phyloP scores from a whole-genome alignment of 1,140 invertebrate species.

The Monochamus saltuarius region DNA sequence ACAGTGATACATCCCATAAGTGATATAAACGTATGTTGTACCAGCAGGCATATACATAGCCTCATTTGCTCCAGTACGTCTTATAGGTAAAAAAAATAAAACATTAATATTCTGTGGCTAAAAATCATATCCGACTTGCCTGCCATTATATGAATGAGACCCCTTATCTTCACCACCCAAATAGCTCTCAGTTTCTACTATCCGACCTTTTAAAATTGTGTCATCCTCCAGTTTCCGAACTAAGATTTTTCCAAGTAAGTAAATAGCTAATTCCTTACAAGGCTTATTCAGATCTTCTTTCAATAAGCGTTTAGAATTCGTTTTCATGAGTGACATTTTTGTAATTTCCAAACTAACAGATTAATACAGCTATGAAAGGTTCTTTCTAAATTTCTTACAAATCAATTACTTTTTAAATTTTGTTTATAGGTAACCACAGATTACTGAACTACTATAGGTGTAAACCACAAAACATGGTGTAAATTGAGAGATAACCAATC shows the following conservation, averaged over 20 bases:
- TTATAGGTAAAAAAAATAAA: background rate
- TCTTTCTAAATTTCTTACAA: no score
- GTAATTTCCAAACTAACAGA: no score
- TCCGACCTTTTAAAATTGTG: conserved; percentile 61
- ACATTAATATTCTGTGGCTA: no score
- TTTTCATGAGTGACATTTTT: no score
- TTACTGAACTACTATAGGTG: no score
- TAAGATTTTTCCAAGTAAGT: conserved; percentile 65
- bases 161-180: conserved; percentile 72
- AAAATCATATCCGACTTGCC: conserved; percentile 27
- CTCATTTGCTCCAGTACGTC: conserved; percentile 65
- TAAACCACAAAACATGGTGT: no score
- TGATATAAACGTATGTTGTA: conserved; percentile 78
- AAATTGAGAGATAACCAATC: no score
- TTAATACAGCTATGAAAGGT: no score
- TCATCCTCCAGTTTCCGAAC: conserved; percentile 59
- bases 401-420: no score
- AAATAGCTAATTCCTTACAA: conserved; percentile 59
- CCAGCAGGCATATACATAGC: conserved; percentile 81
- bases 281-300: background rate
- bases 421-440: no score
- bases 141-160: conserved; percentile 62
- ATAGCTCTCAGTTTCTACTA: conserved; percentile 82
- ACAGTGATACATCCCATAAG: conserved; percentile 82
- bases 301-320: background rate